phyloP scores from a whole-genome alignment of 2,888 invertebrate species.

The Drosophila sordidula region DNA sequence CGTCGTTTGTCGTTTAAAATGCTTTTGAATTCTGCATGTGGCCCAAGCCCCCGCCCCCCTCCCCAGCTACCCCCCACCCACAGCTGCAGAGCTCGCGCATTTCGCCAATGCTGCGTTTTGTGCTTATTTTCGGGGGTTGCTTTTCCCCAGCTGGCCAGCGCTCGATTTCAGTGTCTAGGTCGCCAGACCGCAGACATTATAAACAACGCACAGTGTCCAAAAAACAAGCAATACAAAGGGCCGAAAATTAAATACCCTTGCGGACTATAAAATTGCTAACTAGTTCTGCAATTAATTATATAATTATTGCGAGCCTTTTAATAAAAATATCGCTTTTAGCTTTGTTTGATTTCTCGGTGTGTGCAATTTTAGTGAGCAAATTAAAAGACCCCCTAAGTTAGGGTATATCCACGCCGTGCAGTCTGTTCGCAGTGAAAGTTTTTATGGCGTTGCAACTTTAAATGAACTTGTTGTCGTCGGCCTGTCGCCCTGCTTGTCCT shows the following conservation, averaged over 20 bases:
- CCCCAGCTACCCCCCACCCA: neutral
- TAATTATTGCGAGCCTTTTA: too few species aligned
- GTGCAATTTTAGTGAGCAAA: too few species aligned
- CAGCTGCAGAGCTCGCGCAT: neutral
- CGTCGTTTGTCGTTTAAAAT: slow-evolving; percentile 45
- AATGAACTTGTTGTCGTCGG: slow-evolving; percentile 63
- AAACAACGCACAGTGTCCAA: slow-evolving; percentile 62
- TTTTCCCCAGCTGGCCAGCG: slow-evolving; percentile 40
- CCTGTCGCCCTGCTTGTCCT: slow-evolving; percentile 10
- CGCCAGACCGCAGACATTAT: slow-evolving; percentile 81
- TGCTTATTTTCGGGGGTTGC: slow-evolving; percentile 60
- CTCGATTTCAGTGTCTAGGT: slow-evolving; percentile 66
- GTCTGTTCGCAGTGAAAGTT: slow-evolving; percentile 68
- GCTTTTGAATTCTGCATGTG: slow-evolving; percentile 70
- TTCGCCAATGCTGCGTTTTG: slow-evolving; percentile 49
- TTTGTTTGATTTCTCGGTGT: too few species aligned
- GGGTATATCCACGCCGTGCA: slow-evolving; percentile 8
- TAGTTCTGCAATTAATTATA: neutral
- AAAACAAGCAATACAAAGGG: neutral
- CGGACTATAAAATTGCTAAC: too few species aligned
- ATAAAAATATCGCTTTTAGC: too few species aligned
- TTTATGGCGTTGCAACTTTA: slow-evolving; percentile 65
- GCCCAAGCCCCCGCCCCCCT: neutral
- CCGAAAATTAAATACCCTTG: neutral
- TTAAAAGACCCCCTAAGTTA: neutral